Conservation (phyloP, 2,888 invertebrate species). For the Coleophora flavipennella region DNA sequence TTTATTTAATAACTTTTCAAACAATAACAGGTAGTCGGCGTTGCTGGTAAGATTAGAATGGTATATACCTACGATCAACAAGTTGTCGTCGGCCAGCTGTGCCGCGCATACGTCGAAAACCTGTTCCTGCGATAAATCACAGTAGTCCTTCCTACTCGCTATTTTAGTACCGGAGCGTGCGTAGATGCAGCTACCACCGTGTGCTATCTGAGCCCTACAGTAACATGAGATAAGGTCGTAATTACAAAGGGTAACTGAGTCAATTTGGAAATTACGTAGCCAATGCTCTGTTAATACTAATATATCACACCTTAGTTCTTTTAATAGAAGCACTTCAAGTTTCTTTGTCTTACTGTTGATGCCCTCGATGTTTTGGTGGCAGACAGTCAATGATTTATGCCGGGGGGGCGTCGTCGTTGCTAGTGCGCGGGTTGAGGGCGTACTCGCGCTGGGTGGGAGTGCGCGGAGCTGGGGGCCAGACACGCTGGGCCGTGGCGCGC, state of each 20-base stretch:
- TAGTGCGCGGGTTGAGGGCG: too few relatives aligned
- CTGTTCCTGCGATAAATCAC: not conserved
- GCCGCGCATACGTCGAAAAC: too few relatives aligned
- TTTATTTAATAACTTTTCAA: not conserved
- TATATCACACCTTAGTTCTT: not conserved
- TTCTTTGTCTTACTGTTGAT: not conserved
- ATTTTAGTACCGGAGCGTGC: not conserved
- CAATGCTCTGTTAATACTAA: constrained; percentile 1
- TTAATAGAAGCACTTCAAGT: not conserved
- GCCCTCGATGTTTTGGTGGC: constrained; percentile 1
- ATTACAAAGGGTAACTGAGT: not conserved
- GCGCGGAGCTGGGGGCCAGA: too few relatives aligned
- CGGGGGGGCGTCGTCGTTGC: too few relatives aligned
- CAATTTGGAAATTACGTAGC: not conserved
- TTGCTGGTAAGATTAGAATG: too few relatives aligned
- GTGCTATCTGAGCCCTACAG: not conserved
- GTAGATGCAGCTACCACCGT: constrained; percentile 3
- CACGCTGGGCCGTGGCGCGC: too few relatives aligned
- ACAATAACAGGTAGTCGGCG: not conserved
- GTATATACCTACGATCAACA: too few relatives aligned
- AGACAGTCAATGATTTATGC: too few relatives aligned
- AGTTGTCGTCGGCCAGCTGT: too few relatives aligned
- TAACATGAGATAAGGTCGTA: not conserved
- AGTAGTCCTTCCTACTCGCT: not conserved
- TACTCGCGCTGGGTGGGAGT: too few relatives aligned